Percentiles rank a stretch among this genome's conserved stretches.
phyloP scores from a whole-genome alignment of 2,888 invertebrate genomes.

The Linyphia triangularis region DNA sequence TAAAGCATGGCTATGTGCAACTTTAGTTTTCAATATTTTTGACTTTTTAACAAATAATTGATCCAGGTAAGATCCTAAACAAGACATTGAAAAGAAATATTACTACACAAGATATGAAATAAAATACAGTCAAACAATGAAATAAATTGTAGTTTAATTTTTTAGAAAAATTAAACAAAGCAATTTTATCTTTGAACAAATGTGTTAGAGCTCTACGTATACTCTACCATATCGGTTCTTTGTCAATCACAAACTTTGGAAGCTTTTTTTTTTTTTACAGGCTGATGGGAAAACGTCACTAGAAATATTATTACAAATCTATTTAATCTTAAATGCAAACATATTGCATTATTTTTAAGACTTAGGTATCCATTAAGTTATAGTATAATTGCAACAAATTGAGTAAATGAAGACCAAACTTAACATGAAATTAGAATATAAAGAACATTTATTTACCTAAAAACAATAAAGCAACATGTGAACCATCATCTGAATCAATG shows the following conservation, averaged over 20 bases:
- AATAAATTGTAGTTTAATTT: not conserved
- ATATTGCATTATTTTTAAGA: too few species aligned
- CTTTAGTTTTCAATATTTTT: constrained; percentile 25
- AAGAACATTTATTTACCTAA: constrained; percentile 52
- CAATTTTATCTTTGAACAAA: too few species aligned
- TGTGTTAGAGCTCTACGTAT: too few species aligned
- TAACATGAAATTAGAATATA: too few species aligned
- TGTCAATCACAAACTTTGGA: not conserved
- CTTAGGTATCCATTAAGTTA: not conserved
- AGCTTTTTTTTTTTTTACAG: not conserved
- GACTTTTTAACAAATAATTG: constrained; percentile 53
- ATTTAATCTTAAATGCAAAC: too few species aligned
- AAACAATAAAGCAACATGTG: constrained; percentile 28
- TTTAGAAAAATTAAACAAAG: too few species aligned
- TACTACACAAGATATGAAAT: too few species aligned
- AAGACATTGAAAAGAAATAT: too few species aligned
- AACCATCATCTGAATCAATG: constrained; percentile 33
- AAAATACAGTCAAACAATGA: not conserved
- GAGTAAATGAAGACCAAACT: too few species aligned
- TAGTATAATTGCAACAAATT: too few species aligned
- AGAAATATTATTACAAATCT: not conserved
- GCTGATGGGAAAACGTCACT: not conserved
- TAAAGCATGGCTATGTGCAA: not conserved
- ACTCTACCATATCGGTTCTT: too few species aligned
- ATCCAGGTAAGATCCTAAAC: constrained; percentile 46